Evolutionary conservation across 2,113 vertebrate genomes (phyloP).

Genomic region (Microtus montanus): DNA sequence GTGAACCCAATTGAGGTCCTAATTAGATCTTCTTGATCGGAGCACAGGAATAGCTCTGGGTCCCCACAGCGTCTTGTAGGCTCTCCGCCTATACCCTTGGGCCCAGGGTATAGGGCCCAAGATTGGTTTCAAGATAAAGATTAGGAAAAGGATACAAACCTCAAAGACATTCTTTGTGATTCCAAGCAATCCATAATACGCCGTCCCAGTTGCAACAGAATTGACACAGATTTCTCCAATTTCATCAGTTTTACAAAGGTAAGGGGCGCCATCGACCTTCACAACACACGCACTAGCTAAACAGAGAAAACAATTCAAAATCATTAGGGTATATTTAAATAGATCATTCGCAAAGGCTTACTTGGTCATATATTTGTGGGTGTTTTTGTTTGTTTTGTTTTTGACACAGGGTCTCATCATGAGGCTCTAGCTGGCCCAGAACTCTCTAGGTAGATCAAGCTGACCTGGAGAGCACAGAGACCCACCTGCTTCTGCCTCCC

Average conservation of each 20-base stretch:
- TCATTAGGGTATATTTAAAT: neutral
- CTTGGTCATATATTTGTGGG: neutral
- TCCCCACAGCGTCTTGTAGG: neutral
- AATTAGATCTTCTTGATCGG: too few relatives aligned
- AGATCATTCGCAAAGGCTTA: neutral
- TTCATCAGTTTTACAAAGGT: slow-evolving; percentile 95
- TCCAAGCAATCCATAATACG: slow-evolving; percentile 94
- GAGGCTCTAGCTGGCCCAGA: neutral
- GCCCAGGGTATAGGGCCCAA: too few relatives aligned
- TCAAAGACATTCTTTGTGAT: slow-evolving; percentile 97
- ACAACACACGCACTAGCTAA: slow-evolving; percentile 93
- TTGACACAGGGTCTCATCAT: neutral
- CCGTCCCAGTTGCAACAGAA: slow-evolving; percentile 89
- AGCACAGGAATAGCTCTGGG: neutral
- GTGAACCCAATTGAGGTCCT: neutral
- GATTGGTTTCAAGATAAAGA: neutral
- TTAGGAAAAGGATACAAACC: slow-evolving; percentile 83
- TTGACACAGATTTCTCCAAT: slow-evolving; percentile 96
- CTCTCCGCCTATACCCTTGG: neutral
- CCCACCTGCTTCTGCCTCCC: neutral
- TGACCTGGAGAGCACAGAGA: neutral
- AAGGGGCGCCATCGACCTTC: slow-evolving; percentile 92
- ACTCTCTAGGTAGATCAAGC: neutral
- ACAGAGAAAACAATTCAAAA: neutral
- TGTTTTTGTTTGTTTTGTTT: neutral